Base-by-base conservation (phyloP, 2,797 vertebrate species). In the Spinus pinus region DNA sequence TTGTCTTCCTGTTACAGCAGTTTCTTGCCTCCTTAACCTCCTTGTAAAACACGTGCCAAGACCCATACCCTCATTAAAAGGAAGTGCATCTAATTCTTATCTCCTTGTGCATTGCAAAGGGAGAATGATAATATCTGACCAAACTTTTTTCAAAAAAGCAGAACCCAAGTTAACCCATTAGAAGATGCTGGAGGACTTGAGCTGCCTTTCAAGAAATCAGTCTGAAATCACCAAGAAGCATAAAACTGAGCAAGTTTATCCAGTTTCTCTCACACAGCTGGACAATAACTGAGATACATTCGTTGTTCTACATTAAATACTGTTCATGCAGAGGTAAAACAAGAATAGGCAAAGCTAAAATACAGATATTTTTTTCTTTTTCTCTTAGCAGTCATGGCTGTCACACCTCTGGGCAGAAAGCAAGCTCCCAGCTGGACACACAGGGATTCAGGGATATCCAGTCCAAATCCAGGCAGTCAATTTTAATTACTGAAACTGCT, bases 111-210 rank as follows among this genome's bases (percentile, higher is more conserved):
- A 49, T 10, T 53, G 87, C 82, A 30, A 21, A 77, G 53, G 58
- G 14, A 75, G 47, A 47, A 74, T 0, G 65, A 60, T 30, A 69
- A 16, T 37, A 81, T 72, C 69, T 56, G 15, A 39, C 22, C n/a
- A 35, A 74, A 49, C 3, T 31, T 67, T 51, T 50, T 50, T 33
- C 28, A 44, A 85, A 74, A 67, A 74, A n/a, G 49, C 62, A 92
- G 60, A 53, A 8, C 62, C 19, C 65, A 53, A 58, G 37, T 86
- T 74, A 90, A 90, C 73, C 87, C 75, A 37, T 16, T 84, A 83
- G 75, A 93, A 85, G 80, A 86, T 88, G 77, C 79, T 82, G 91
- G 44, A 96, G 65, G 53, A 83, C 75, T 86, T 49, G 50, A 71
- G 69, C 75, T 91, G 85, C 71, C 81, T 80, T 80, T 79, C 28